A percentile compares a stretch with the other conserved stretches of the same genome.
Evolutionary conservation across 2,797 vertebrate genomes (phyloP).

Genomic region (Peromyscus nudipes): DNA sequence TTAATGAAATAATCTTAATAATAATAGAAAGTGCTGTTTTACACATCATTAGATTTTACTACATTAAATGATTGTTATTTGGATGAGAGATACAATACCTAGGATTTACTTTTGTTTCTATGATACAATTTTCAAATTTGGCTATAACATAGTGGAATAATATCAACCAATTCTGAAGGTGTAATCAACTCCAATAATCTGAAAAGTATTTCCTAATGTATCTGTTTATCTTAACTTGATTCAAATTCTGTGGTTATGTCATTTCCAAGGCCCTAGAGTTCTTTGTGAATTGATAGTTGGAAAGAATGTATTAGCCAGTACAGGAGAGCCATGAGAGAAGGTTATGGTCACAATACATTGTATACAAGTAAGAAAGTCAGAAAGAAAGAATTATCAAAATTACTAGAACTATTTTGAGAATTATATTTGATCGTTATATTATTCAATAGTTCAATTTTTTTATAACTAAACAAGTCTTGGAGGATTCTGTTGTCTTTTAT

Average conservation of each 20-base stretch:
- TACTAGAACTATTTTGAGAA: background rate
- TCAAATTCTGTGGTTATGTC: background rate
- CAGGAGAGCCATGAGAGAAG: background rate
- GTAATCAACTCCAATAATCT: background rate
- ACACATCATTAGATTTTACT: background rate
- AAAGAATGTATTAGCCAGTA: background rate
- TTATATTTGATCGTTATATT: conserved; percentile 11
- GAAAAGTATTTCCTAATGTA: background rate
- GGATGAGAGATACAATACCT: background rate
- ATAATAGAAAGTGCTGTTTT: background rate
- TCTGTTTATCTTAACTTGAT: background rate
- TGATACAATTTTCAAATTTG: background rate
- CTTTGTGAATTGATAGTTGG: background rate
- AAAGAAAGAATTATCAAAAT: background rate
- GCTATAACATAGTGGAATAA: background rate
- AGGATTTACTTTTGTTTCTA: background rate
- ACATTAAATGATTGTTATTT: background rate
- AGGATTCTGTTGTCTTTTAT: background rate
- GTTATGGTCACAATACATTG: background rate
- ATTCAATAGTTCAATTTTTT: background rate
- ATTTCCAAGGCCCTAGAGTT: background rate
- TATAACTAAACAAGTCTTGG: background rate
- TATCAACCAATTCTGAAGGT: background rate
- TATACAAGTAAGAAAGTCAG: background rate
- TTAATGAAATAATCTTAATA: background rate